Evolutionary conservation across 2,113 vertebrate species (phyloP).

Genomic region (Paracanthobrama guichenoti): DNA sequence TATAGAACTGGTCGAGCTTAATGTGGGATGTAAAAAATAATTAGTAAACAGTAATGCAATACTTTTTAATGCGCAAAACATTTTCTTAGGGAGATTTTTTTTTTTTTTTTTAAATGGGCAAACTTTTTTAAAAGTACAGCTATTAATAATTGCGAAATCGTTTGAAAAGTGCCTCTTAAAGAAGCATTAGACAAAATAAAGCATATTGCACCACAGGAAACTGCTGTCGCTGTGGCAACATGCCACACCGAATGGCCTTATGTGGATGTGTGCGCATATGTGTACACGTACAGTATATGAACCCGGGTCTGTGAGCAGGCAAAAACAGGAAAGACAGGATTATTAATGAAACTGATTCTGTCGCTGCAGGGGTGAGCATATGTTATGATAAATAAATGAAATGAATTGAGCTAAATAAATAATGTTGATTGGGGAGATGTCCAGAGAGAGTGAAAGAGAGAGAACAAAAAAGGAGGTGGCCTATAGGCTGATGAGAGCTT

Average conservation of each 20-base stretch:
- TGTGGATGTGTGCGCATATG: background rate
- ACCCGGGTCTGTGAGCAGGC: slow-evolving; percentile 2
- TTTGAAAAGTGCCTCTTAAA: background rate
- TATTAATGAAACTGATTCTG: slow-evolving; percentile 47
- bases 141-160: background rate
- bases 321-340: slow-evolving; percentile 39
- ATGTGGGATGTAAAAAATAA: too few species aligned
- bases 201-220: background rate
- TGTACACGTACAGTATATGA: background rate
- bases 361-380: slow-evolving; percentile 45
- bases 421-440: slow-evolving; percentile 45
- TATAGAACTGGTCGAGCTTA: too few species aligned
- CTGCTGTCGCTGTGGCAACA: background rate
- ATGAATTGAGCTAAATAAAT: slow-evolving; percentile 51
- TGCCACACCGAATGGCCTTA: background rate
- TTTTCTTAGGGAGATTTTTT: background rate
- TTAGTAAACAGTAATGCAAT: too few species aligned
- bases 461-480: slow-evolving; percentile 13
- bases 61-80: too few species aligned
- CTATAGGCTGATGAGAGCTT: slow-evolving; percentile 37
- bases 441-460: slow-evolving; percentile 36
- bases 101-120: background rate
- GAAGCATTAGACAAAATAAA: background rate
- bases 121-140: background rate
- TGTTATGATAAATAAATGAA: slow-evolving; percentile 57